Evolutionary conservation across 2,113 vertebrate genomes (phyloP).

Genomic region (Passer domesticus): DNA sequence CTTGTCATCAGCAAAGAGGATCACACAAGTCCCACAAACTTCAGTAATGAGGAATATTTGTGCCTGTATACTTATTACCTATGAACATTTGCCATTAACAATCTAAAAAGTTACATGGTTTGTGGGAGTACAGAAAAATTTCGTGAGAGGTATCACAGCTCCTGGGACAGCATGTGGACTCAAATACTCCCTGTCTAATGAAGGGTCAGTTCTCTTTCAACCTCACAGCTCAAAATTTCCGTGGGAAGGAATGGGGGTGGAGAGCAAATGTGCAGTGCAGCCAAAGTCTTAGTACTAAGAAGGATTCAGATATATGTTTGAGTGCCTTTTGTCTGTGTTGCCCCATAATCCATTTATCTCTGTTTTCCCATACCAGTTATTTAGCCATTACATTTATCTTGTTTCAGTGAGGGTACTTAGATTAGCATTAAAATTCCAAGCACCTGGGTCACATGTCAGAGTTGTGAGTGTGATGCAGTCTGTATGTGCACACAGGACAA

Average conservation of each 20-base stretch:
- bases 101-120: not conserved
- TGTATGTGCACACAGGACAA: not conserved
- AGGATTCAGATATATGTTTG: not conserved
- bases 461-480: not conserved
- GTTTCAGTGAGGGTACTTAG: slow-evolving; percentile 1
- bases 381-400: slow-evolving; percentile 16
- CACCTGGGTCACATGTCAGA: not conserved
- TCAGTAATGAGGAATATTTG: not conserved
- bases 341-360: not conserved
- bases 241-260: not conserved
- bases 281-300: not conserved
- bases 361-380: slow-evolving; percentile 4
- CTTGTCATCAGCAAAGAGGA: not conserved
- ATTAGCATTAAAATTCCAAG: slow-evolving; percentile 34
- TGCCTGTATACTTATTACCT: not conserved
- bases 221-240: not conserved
- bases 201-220: not conserved
- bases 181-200: not conserved
- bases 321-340: not conserved
- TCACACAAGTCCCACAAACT: not conserved
- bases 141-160: not conserved
- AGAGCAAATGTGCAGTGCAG: not conserved
- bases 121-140: not conserved
- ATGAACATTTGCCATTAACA: not conserved
- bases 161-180: not conserved